These are phyloP conservation scores for Plumapathes pennacea DNA, from an alignment of 92 coral and sea anemone genomes.

Conservation along the genomic window DNA sequence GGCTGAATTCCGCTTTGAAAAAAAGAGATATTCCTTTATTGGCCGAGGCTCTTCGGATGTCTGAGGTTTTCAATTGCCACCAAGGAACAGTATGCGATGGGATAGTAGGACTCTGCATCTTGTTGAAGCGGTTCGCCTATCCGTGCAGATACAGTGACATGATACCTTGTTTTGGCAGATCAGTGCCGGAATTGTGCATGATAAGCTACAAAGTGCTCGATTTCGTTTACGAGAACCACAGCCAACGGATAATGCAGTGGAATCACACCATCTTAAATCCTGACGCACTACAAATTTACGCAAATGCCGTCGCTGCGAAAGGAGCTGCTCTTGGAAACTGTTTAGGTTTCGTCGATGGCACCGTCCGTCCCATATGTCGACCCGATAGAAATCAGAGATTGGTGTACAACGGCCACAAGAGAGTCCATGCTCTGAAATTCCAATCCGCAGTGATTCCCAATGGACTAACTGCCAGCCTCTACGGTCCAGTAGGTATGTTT, in stretches of 20 bases:
- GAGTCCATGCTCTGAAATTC: constrained; percentile 32
- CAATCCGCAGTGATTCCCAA: constrained; percentile 23
- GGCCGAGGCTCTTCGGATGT: constrained; percentile 10
- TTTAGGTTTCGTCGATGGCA: constrained; percentile 39
- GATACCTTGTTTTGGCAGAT: too few species aligned
- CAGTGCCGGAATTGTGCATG: too few species aligned
- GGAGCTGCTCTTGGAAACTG: constrained; percentile 18
- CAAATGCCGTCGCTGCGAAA: constrained; percentile 16
- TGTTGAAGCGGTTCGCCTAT: too few species aligned
- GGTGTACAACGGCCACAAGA: constrained; percentile 32
- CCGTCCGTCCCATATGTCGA: constrained; percentile 40
- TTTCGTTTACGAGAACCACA: too few species aligned
- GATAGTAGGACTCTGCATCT: constrained; percentile 17
- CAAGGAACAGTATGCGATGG: constrained; percentile 30
- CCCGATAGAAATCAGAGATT: constrained; percentile 26
- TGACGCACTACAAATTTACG: constrained; percentile 28
- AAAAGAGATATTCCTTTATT: constrained; percentile 19
- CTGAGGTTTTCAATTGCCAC: constrained; percentile 1
- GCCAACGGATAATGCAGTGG: too few species aligned
- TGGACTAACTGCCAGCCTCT: constrained; percentile 20
- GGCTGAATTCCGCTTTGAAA: too few species aligned
- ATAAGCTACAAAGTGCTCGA: too few species aligned
- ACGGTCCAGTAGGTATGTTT: constrained; percentile 36
- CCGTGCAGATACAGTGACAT: too few species aligned
- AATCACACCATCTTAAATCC: too few species aligned